These are phyloP conservation scores for Emydoidea blandingii DNA, from an alignment of 2,797 vertebrate species.

Conservation along the genomic window DNA sequence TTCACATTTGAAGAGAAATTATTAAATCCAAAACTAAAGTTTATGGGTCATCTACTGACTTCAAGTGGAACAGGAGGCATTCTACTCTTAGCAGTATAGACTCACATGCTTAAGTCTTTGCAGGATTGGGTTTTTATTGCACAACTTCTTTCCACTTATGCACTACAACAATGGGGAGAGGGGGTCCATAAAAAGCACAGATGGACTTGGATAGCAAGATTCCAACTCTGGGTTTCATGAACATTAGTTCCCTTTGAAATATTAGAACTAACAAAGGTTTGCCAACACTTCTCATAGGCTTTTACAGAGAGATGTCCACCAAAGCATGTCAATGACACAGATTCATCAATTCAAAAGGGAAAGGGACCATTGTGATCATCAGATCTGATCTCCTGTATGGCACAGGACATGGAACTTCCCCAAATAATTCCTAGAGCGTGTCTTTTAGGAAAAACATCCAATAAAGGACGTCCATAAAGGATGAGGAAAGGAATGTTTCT, in stretches of 20 bases:
- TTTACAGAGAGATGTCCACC: neutral
- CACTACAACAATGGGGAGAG: neutral
- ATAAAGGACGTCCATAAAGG: neutral
- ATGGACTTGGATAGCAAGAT: neutral
- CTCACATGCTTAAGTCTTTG: neutral
- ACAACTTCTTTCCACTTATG: neutral
- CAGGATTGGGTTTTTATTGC: neutral
- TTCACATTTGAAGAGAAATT: neutral
- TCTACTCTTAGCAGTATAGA: neutral
- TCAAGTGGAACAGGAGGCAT: neutral
- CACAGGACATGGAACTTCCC: neutral
- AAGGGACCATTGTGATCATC: neutral
- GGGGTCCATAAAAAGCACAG: neutral
- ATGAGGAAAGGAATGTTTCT: neutral
- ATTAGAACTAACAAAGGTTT: neutral
- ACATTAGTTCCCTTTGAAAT: neutral
- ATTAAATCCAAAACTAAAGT: neutral
- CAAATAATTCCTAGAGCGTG: neutral
- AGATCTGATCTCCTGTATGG: neutral
- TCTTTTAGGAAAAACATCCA: neutral
- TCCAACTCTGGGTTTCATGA: neutral
- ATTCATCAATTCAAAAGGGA: neutral
- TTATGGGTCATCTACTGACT: neutral
- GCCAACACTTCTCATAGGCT: neutral
- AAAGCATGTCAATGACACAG: neutral